These are phyloP conservation scores for Drosophila pectinifera DNA, from an alignment of 1,140 invertebrate species.

Conservation along the genomic window DNA sequence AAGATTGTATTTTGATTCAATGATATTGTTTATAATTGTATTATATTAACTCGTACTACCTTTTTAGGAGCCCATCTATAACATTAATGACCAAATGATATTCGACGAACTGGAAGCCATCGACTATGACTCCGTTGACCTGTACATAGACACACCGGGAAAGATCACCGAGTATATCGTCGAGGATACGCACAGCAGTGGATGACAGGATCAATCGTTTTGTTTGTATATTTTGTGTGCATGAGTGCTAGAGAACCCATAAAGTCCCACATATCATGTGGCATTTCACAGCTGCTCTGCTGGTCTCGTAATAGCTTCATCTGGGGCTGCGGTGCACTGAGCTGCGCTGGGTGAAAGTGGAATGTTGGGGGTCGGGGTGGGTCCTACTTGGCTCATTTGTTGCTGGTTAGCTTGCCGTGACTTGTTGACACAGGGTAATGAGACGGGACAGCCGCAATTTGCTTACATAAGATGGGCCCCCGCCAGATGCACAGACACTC, in stretches of 20 bases:
- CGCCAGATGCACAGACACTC: constrained; percentile 11
- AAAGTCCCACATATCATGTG: too few species aligned
- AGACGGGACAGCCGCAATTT: constrained; percentile 73
- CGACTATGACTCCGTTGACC: constrained; percentile 53
- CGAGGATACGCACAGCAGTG: not conserved
- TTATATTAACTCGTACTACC: not conserved
- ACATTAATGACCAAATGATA: constrained; percentile 55
- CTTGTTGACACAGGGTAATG: constrained; percentile 83
- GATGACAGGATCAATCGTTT: not conserved
- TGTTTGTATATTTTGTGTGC: constrained; percentile 29
- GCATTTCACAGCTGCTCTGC: constrained; percentile 1
- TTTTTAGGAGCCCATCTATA: constrained; percentile 43
- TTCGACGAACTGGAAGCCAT: constrained; percentile 56
- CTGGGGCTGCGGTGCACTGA: constrained; percentile 9
- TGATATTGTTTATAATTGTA: not conserved
- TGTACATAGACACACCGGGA: constrained; percentile 51
- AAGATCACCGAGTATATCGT: not conserved
- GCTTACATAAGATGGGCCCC: constrained; percentile 70
- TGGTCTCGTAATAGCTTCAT: constrained; percentile 39
- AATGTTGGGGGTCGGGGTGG: constrained; percentile 5
- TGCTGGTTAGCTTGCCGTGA: constrained; percentile 65
- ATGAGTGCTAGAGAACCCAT: constrained; percentile 2
- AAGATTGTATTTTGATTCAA: not conserved
- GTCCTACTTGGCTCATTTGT: constrained; percentile 45
- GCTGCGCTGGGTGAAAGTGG: constrained; percentile 4